These are phyloP conservation scores for Heteromormyrus szaboi DNA, from an alignment of 2,797 vertebrate species.

Conservation along the genomic window DNA sequence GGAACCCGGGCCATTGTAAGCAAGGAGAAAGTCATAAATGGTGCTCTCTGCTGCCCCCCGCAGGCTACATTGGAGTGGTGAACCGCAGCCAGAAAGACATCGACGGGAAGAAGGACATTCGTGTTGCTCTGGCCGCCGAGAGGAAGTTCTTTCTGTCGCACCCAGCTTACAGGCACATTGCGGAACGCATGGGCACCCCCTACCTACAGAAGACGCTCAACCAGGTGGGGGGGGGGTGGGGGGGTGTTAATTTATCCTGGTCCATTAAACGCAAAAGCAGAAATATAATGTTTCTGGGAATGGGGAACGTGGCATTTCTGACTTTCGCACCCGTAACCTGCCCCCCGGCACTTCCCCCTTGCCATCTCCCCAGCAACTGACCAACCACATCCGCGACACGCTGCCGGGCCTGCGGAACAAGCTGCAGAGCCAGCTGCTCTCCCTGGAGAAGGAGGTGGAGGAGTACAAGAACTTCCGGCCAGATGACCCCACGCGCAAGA, in stretches of 20 bases:
- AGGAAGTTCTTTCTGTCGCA: slow-evolving; percentile 97
- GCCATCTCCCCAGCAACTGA: slow-evolving; percentile 74
- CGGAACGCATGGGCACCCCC: slow-evolving; percentile 90
- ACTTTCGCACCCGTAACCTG: neutral
- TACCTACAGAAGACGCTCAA: slow-evolving; percentile 87
- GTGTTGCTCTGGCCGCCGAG: slow-evolving; percentile 81
- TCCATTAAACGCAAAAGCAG: neutral
- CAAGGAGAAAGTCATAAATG: neutral
- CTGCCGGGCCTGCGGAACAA: slow-evolving; percentile 86
- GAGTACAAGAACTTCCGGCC: slow-evolving; percentile 94
- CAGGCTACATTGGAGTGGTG: slow-evolving; percentile 94
- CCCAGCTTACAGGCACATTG: slow-evolving; percentile 85
- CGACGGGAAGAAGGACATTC: slow-evolving; percentile 93
- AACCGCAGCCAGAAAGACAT: slow-evolving; percentile 98
- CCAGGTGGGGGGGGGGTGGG: slow-evolving; percentile 65
- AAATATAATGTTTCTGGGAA: neutral
- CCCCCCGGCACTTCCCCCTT: neutral
- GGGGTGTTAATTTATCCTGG: neutral
- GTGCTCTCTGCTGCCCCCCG: neutral
- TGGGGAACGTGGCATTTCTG: neutral
- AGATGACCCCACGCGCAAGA: slow-evolving; percentile 92
- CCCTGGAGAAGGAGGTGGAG: slow-evolving; percentile 95
- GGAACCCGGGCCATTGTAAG: neutral
- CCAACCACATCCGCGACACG: slow-evolving; percentile 94
- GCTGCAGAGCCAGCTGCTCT: slow-evolving; percentile 89